phyloP scores from a whole-genome alignment of 2,888 invertebrate species.

The Nebria brevicollis region DNA sequence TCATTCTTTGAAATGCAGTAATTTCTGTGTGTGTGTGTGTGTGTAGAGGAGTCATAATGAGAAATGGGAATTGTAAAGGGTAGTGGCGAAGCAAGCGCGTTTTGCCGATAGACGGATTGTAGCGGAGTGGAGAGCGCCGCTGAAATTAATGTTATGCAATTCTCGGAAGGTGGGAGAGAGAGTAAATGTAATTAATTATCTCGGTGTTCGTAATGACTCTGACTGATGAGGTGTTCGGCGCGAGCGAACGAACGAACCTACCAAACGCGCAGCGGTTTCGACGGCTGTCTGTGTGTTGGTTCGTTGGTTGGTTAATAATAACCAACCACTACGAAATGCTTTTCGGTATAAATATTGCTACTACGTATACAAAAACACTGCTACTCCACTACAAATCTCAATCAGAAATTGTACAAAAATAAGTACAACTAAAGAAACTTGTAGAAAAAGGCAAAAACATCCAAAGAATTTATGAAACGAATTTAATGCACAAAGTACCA shows the following conservation, averaged over 20 bases:
- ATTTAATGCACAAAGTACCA: too few relatives aligned
- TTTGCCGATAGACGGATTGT: slow-evolving; percentile 51
- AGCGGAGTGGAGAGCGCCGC: slow-evolving; percentile 52
- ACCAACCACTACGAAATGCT: too few relatives aligned
- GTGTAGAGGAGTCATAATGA: slow-evolving; percentile 61
- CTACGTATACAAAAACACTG: too few relatives aligned
- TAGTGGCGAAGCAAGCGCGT: slow-evolving; percentile 52
- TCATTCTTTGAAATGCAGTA: slow-evolving; percentile 57
- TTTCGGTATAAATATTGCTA: too few relatives aligned
- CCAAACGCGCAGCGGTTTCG: slow-evolving; percentile 22
- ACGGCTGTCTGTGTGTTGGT: slow-evolving; percentile 18
- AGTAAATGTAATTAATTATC: slow-evolving; percentile 74
- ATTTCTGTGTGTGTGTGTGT: slow-evolving; percentile 54
- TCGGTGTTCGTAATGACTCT: slow-evolving; percentile 71
- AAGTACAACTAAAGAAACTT: too few relatives aligned
- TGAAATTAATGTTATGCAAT: slow-evolving; percentile 66
- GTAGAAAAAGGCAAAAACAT: too few relatives aligned
- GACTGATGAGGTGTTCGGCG: slow-evolving; percentile 69
- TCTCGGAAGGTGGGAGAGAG: slow-evolving; percentile 66
- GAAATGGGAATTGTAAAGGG: slow-evolving; percentile 61
- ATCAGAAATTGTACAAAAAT: too few relatives aligned
- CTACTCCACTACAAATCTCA: too few relatives aligned
- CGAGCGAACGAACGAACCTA: slow-evolving; percentile 46
- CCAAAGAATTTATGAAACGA: too few relatives aligned
- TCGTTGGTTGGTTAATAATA: too few relatives aligned